phyloP scores from a whole-genome alignment of 2,797 vertebrate genomes.

The Typhlichthys eigenmanni region DNA sequence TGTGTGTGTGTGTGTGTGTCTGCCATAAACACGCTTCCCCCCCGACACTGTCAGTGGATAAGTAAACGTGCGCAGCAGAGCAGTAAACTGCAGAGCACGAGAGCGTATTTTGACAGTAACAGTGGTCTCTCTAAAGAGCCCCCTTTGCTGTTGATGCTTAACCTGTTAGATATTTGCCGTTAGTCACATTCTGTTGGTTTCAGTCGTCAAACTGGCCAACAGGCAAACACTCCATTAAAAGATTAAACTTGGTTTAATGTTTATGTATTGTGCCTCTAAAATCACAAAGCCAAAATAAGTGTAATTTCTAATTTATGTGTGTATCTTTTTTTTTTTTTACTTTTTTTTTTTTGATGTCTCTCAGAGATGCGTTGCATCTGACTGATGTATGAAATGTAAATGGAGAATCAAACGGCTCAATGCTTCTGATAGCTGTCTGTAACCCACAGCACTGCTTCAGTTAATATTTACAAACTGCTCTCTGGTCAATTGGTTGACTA shows the following conservation, averaged over 20 bases:
- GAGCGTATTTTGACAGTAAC: slow-evolving; percentile 52
- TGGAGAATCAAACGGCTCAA: slow-evolving; percentile 46
- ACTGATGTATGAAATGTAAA: slow-evolving; percentile 36
- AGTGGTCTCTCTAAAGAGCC: slow-evolving; percentile 56
- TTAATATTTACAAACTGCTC: slow-evolving; percentile 34
- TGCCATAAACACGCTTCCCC: slow-evolving; percentile 34
- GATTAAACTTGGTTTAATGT: slow-evolving; percentile 23
- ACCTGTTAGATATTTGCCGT: slow-evolving; percentile 27
- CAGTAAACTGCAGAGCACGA: slow-evolving; percentile 63
- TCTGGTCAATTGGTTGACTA: slow-evolving; percentile 18
- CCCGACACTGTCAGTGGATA: slow-evolving; percentile 53
- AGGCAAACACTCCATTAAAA: slow-evolving; percentile 12
- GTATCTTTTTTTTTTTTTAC: slow-evolving; percentile 10
- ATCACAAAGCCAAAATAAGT: no score
- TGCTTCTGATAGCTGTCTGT: slow-evolving; percentile 21
- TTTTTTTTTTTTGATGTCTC: slow-evolving; percentile 31
- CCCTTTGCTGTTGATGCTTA: slow-evolving; percentile 35
- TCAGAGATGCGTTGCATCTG: slow-evolving; percentile 35
- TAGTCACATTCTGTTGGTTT: not conserved
- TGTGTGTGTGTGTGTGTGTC: slow-evolving; percentile 70
- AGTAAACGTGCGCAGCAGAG: slow-evolving; percentile 69
- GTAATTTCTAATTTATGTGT: slow-evolving; percentile 2
- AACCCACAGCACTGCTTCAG: slow-evolving; percentile 37
- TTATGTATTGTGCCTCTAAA: no score
- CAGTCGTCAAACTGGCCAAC: no score